Percentiles rank a stretch among this genome's conserved stretches.
Conservation (phyloP, 2,113 vertebrate genomes). For the Sphyrna mokarran region DNA sequence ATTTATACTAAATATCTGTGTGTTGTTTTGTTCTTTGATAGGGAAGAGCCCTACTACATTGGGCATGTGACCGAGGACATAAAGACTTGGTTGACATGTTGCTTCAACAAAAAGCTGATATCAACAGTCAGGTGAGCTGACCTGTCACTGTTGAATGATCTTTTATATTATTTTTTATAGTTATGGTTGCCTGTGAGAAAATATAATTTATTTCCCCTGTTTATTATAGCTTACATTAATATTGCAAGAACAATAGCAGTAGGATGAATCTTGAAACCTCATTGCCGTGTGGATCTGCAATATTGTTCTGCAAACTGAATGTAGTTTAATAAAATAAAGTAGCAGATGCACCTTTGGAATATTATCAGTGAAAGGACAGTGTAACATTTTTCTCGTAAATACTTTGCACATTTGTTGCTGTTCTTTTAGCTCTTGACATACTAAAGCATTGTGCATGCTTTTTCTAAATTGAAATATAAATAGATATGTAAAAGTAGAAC, state of each 20-base stretch:
- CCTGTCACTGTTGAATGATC: neutral
- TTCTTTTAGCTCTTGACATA: neutral
- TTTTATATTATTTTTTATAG: neutral
- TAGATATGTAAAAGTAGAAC: neutral
- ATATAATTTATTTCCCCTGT: neutral
- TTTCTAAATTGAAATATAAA: neutral
- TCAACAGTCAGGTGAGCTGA: conserved; percentile 83
- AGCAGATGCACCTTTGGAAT: neutral
- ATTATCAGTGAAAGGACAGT: neutral
- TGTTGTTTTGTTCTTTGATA: conserved; percentile 43
- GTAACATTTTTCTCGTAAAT: neutral
- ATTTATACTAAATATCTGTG: neutral
- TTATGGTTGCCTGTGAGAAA: neutral
- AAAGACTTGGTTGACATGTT: conserved; percentile 84
- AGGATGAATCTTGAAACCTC: neutral
- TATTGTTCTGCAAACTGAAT: neutral
- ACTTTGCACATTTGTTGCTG: neutral
- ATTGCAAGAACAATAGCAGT: neutral
- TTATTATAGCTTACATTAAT: neutral
- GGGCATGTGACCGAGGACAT: conserved; percentile 93
- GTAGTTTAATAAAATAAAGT: neutral
- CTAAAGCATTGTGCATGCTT: neutral
- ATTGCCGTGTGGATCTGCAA: neutral
- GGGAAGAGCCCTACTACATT: conserved; percentile 86
- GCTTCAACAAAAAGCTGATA: conserved; percentile 72